phyloP scores from a whole-genome alignment of 2,113 vertebrate species.

The Copsychus sechellarum region DNA sequence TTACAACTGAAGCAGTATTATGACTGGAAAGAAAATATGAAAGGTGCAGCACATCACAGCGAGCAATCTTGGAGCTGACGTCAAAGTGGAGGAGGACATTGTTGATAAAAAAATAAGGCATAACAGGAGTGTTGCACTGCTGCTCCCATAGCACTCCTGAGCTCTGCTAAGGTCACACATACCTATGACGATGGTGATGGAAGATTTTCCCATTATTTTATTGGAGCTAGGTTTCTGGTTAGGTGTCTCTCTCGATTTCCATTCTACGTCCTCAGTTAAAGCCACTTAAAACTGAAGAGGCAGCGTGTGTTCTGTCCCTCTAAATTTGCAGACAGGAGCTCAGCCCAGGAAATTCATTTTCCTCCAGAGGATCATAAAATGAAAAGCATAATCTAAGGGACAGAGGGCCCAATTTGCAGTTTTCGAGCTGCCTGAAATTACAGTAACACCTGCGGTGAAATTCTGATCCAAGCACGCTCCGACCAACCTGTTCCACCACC shows the following conservation, averaged over 20 bases:
- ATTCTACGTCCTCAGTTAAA: background rate
- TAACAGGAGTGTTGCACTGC: background rate
- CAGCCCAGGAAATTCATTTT: background rate
- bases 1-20: constrained; percentile 82
- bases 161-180: constrained; percentile 6
- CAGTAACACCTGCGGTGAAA: constrained; percentile 21
- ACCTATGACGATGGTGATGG: background rate
- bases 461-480: background rate
- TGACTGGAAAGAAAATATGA: constrained; percentile 76
- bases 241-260: background rate
- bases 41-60: constrained; percentile 69
- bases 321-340: background rate
- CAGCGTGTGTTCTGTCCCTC: background rate
- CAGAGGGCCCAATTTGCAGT: background rate
- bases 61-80: constrained; percentile 68
- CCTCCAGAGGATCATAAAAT: background rate
- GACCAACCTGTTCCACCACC: background rate
- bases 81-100: constrained; percentile 62
- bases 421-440: constrained; percentile 27
- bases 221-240: background rate
- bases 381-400: background rate
- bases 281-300: background rate
- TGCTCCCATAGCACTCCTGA: background rate
- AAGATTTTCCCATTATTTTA: background rate
- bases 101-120: constrained; percentile 33